A percentile compares a stretch with the other conserved stretches of the same genome.
These are phyloP conservation scores for Hemichromis elongatus DNA, from an alignment of 2,113 vertebrate genomes.

Conservation along the genomic window DNA sequence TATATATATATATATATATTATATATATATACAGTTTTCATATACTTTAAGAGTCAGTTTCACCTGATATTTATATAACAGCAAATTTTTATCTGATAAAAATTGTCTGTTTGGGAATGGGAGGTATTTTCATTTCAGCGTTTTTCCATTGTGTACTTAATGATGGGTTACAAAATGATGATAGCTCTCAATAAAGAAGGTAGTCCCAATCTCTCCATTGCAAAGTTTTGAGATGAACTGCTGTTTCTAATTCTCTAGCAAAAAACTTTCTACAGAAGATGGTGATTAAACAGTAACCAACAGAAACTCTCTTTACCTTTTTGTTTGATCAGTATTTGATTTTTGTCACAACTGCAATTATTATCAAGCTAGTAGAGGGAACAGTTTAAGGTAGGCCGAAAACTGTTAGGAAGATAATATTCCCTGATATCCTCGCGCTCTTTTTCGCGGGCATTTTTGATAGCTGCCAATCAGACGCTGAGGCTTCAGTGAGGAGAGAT, in stretches of 20 bases:
- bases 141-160: background rate
- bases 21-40: too few species aligned
- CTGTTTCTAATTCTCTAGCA: fast-evolving
- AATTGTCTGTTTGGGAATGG: background rate
- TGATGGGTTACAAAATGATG: background rate
- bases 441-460: background rate
- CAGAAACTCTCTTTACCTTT: background rate
- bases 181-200: background rate
- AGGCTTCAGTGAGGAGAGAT: background rate
- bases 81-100: background rate
- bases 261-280: background rate
- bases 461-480: background rate
- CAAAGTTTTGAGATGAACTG: background rate
- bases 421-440: background rate
- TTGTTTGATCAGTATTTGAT: background rate
- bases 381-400: background rate
- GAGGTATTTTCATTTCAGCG: background rate
- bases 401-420: background rate
- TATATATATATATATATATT: too few species aligned
- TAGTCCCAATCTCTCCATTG: background rate
- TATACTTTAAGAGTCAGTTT: background rate
- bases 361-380: background rate
- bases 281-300: background rate
- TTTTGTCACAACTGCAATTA: background rate
- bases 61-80: background rate